phyloP scores from a whole-genome alignment of 2,888 invertebrate species.

The Coleophora flavipennella region DNA sequence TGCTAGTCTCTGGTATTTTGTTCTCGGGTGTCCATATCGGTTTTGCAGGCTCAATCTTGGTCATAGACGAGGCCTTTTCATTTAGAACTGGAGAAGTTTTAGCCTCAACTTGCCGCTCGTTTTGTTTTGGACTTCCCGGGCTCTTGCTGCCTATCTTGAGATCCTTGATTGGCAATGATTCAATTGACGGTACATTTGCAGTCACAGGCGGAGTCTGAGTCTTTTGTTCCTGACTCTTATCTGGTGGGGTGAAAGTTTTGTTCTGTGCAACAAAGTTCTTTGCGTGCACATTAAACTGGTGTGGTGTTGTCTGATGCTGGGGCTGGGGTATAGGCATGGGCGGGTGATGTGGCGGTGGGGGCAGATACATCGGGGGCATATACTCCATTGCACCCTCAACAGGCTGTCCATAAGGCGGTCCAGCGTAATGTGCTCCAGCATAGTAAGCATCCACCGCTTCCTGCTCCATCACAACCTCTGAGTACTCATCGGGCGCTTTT shows the following conservation, averaged over 20 bases:
- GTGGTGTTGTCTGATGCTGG: conserved; percentile 43
- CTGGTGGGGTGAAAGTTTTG: conserved; percentile 33
- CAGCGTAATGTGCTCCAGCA: conserved; percentile 50
- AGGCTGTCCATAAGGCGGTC: conserved; percentile 48
- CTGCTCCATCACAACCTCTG: conserved; percentile 63
- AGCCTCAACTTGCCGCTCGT: conserved; percentile 31
- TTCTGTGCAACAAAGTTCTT: conserved; percentile 62
- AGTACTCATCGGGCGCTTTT: conserved; percentile 62
- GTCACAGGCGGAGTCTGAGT: conserved; percentile 27
- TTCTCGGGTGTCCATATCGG: conserved; percentile 44
- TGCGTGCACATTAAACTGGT: conserved; percentile 66
- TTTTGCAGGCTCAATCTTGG: conserved; percentile 45
- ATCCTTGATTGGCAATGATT: conserved; percentile 56
- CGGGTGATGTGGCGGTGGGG: conserved; percentile 47
- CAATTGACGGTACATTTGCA: conserved; percentile 33
- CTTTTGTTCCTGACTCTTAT: conserved; percentile 42
- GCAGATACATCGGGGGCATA: conserved; percentile 57
- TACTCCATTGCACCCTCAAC: conserved; percentile 55
- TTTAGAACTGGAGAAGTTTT: conserved; percentile 30
- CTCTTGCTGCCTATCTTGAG: conserved; percentile 50
- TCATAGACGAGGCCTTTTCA: conserved; percentile 37
- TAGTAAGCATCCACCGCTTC: conserved; percentile 66
- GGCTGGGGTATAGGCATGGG: conserved; percentile 43
- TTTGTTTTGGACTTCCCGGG: conserved; percentile 52
- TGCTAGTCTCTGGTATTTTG: conserved; percentile 25